phyloP scores from a whole-genome alignment of 2,797 vertebrate species.

The Crax fasciolata region DNA sequence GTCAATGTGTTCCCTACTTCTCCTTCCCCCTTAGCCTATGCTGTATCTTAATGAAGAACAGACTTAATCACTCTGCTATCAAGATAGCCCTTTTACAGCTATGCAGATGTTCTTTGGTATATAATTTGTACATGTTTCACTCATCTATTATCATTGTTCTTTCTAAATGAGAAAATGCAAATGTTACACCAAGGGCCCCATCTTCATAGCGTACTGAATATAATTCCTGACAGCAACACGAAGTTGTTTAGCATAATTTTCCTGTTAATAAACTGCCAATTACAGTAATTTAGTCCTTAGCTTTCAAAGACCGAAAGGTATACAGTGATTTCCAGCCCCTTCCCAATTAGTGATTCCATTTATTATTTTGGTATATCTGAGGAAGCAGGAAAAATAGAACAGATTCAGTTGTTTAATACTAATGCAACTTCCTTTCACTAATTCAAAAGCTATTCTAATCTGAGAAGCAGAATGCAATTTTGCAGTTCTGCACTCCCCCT shows the following conservation, averaged over 20 bases:
- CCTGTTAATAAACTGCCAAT: conserved; percentile 93
- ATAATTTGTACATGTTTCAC: conserved; percentile 77
- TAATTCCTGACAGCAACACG: conserved; percentile 86
- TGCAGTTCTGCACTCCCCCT: neutral
- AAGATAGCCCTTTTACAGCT: conserved; percentile 65
- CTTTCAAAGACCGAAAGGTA: conserved; percentile 61
- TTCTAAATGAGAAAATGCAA: conserved; percentile 89
- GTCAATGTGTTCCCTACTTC: conserved; percentile 8
- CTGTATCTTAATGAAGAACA: conserved; percentile 67
- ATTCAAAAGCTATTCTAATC: conserved; percentile 57
- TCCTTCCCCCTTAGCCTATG: conserved; percentile 8
- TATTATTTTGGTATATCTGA: conserved; percentile 73
- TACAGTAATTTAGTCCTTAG: conserved; percentile 82
- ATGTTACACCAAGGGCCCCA: conserved; percentile 77
- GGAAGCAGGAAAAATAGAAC: conserved; percentile 69
- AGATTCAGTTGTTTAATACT: conserved; percentile 51
- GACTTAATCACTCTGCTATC: conserved; percentile 63
- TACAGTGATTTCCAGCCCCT: neutral
- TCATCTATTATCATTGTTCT: conserved; percentile 87
- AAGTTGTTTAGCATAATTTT: conserved; percentile 91
- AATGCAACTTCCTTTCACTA: conserved; percentile 63
- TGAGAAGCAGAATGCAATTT: conserved; percentile 39
- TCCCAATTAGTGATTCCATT: conserved; percentile 52
- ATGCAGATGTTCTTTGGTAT: conserved; percentile 71
- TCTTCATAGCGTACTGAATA: conserved; percentile 78